These are phyloP conservation scores for Pollenia labialis DNA, from an alignment of 2,888 invertebrate species.

Conservation along the genomic window DNA sequence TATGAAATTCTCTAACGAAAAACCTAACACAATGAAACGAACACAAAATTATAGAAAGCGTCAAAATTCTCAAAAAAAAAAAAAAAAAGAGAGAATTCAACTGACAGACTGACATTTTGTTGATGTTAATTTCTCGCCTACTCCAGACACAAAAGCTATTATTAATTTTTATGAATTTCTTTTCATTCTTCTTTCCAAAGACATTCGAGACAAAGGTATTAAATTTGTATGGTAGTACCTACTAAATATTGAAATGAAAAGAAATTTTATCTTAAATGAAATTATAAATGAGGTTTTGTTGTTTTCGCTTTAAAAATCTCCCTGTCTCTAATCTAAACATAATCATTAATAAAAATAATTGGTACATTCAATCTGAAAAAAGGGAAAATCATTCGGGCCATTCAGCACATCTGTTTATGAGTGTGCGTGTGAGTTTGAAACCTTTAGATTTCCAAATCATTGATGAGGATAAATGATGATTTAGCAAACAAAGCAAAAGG, in stretches of 20 bases:
- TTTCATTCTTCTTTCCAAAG: constrained; percentile 7
- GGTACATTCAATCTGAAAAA: constrained; percentile 40
- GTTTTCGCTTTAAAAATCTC: constrained; percentile 5
- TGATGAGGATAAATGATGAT: constrained; percentile 62
- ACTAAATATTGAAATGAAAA: constrained; percentile 4
- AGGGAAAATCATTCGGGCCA: constrained; percentile 10
- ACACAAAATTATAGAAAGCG: constrained; percentile 17
- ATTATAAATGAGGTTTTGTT: constrained; percentile 31
- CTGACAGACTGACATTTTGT: constrained; percentile 75
- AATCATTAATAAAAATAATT: constrained; percentile 72
- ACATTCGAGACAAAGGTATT: constrained; percentile 43
- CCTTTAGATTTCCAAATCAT: constrained; percentile 43
- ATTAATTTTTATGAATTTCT: constrained; percentile 54
- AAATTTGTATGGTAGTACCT: constrained; percentile 12
- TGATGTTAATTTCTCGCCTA: constrained; percentile 76
- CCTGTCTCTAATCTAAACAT: constrained; percentile 59
- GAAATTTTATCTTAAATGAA: constrained; percentile 48
- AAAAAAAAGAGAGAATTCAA: constrained; percentile 36
- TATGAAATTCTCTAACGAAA: constrained; percentile 11
- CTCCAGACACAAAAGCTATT: constrained; percentile 60
- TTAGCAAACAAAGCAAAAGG: constrained; percentile 64
- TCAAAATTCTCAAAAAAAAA: constrained; percentile 41
- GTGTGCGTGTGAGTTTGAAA: constrained; percentile 34
- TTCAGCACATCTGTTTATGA: constrained; percentile 52
- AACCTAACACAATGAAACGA: constrained; percentile 9